Percentiles rank a stretch among this genome's conserved stretches.
phyloP scores from a whole-genome alignment of 2,113 vertebrate species.

The Pipa parva region DNA sequence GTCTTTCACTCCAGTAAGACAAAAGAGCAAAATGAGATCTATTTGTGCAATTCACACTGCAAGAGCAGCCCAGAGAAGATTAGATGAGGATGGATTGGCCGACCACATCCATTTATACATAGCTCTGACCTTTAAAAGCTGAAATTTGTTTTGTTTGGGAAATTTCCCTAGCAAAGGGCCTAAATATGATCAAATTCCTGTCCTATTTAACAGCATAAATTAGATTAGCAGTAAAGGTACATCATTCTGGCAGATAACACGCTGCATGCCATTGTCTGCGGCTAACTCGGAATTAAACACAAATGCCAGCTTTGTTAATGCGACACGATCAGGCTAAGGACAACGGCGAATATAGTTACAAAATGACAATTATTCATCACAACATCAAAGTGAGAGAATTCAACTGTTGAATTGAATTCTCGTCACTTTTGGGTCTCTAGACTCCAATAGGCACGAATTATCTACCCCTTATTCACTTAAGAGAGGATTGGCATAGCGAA shows the following conservation, averaged over 20 bases:
- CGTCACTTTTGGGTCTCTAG: too few species aligned
- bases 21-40: conserved; percentile 29
- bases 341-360: too few species aligned
- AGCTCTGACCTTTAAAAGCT: conserved; percentile 29
- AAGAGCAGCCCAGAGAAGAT: neutral
- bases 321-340: too few species aligned
- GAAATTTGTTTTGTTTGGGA: conserved; percentile 16
- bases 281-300: too few species aligned
- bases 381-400: too few species aligned
- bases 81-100: conserved; percentile 23
- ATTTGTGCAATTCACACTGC: neutral
- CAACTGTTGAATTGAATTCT: too few species aligned
- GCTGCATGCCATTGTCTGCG: too few species aligned
- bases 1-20: neutral
- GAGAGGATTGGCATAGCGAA: too few species aligned
- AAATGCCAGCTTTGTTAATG: too few species aligned
- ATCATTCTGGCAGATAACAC: neutral
- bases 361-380: too few species aligned
- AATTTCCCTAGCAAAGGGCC: neutral
- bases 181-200: neutral
- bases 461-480: too few species aligned
- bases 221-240: neutral
- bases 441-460: too few species aligned
- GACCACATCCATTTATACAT: neutral
- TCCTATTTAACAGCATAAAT: neutral